Evolutionary conservation across 2,113 vertebrate genomes (phyloP).

Genomic region (Misgurnus mizolepis): DNA sequence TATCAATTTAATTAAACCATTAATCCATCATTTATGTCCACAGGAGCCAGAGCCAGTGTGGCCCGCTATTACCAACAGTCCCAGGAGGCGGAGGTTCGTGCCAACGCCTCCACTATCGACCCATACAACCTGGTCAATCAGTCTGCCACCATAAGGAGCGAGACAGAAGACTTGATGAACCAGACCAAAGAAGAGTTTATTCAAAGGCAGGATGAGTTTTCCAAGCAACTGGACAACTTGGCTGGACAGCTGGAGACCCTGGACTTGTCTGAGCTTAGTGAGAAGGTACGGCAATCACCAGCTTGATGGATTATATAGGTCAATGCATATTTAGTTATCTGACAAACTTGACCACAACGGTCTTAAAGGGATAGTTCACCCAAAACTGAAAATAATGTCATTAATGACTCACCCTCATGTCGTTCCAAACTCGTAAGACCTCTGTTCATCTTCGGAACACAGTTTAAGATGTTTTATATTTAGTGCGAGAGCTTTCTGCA

Average conservation of each 20-base stretch:
- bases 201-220: constrained; percentile 82
- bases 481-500: too few species aligned
- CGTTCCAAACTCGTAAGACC: too few species aligned
- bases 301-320: background rate
- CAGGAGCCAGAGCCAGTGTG: constrained; percentile 90
- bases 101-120: constrained; percentile 81
- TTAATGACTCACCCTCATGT: too few species aligned
- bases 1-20: background rate
- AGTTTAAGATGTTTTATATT: too few species aligned
- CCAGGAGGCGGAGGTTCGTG: constrained; percentile 81
- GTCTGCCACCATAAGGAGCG: constrained; percentile 73
- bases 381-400: too few species aligned
- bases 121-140: constrained; percentile 73
- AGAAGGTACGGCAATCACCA: constrained; percentile 73
- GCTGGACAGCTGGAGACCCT: constrained; percentile 89
- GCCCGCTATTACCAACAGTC: constrained; percentile 89
- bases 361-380: too few species aligned
- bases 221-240: constrained; percentile 85
- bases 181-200: constrained; percentile 77
- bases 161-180: constrained; percentile 81
- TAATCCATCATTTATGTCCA: constrained; percentile 25
- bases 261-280: constrained; percentile 80
- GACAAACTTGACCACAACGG: too few species aligned
- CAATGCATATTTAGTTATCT: too few species aligned
- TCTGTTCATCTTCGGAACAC: too few species aligned